Evolutionary conservation across 2,797 vertebrate species (phyloP).

Genomic region (Ceryle rudis): DNA sequence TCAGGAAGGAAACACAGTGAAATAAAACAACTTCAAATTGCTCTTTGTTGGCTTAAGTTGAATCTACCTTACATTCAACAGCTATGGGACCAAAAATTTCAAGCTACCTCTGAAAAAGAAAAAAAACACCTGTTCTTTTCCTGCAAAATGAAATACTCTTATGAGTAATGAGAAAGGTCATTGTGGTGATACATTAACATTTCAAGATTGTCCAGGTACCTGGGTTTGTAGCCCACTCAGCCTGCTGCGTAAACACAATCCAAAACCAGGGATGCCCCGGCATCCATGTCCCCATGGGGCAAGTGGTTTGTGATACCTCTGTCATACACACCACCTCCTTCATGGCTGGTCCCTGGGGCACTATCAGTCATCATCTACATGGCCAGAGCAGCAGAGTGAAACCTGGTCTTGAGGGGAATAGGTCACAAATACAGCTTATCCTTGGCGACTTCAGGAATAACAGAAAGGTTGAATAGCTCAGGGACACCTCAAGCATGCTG

Average conservation of each 20-base stretch:
- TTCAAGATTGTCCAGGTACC: neutral
- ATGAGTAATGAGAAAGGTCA: neutral
- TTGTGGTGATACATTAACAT: neutral
- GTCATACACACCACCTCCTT: neutral
- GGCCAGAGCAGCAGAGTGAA: neutral
- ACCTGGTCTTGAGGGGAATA: neutral
- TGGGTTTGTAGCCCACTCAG: neutral
- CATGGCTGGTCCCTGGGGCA: neutral
- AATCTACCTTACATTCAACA: neutral
- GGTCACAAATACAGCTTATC: neutral
- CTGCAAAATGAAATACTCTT: neutral
- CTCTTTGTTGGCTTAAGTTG: neutral
- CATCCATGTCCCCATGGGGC: accelerated
- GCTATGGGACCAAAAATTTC: neutral
- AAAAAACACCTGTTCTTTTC: neutral
- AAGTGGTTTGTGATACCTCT: neutral
- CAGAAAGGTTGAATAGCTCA: neutral
- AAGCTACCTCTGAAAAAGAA: neutral
- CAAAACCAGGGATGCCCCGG: neutral
- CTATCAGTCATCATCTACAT: neutral
- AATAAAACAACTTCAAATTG: constrained; percentile 23
- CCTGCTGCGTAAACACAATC: accelerated
- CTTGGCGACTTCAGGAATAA: neutral
- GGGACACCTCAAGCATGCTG: neutral
- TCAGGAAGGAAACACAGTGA: constrained; percentile 18